Evolutionary conservation across 2,113 vertebrate genomes (phyloP), one percentile per base, ranked within the genome.

Genomic region (Corapipo altera): DNA sequence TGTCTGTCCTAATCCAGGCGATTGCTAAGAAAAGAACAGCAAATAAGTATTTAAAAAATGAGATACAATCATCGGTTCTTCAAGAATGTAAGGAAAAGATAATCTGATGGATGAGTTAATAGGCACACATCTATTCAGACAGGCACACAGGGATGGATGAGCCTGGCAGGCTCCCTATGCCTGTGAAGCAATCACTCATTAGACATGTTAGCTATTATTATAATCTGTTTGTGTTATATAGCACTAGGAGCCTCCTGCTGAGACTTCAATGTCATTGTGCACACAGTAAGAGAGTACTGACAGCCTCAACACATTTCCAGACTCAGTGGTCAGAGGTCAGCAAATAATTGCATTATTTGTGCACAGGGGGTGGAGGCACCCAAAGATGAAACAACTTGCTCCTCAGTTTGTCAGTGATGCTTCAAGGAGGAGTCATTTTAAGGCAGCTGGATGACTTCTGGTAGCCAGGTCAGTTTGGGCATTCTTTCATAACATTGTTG

Each of bases 401-500:
- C 12, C 48, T 46, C 15, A 27, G 12, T 70, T 67, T 35, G 9
- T 12, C 41, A 49, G 1, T 48, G 59, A 81, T 71, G 46, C 23
- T 58, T 46, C 73, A 62, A 12, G 27, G 12, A n/a, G 15, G 7
- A 58, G 43, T 37, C 26, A 27, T 4, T 2, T 27, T 46, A 24
- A 72, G 55, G 43, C 33, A 81, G 28, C 32, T 64, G 16, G 35
- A 13, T 0, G 8, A 17, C 11, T 76, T 65, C 78, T 90, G 66
- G 24, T 8, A 76, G 18, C 28, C 62, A 65, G 44, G 9, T 4
- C 11, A 41, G 27, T 23, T 8, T 27, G 48, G 27, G 4, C 33
- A 4, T 4, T 55, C 39, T 62, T 74, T 69, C 66, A n/a, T 24
- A 64, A 48, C 0, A 0, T 5, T 69, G 35, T 43, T 72, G 24